Evolutionary conservation across 2,888 invertebrate species (phyloP).

Genomic region (Dicyrtomina minuta): DNA sequence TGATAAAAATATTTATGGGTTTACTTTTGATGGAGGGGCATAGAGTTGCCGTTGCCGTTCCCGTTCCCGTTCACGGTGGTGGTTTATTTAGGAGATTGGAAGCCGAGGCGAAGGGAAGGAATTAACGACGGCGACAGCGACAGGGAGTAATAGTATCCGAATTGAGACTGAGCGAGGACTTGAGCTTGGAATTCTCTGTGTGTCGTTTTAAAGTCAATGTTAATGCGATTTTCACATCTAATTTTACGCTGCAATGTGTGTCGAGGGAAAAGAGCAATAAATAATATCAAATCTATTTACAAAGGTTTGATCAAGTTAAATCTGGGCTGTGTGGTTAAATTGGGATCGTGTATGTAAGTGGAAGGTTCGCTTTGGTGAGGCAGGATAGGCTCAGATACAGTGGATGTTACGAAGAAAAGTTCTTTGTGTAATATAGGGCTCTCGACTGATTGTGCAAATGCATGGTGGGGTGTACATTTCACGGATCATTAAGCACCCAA

Average conservation of each 20-base stretch:
- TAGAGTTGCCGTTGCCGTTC: too few species aligned
- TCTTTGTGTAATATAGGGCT: not conserved
- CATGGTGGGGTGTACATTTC: conserved; percentile 15
- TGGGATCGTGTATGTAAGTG: not conserved
- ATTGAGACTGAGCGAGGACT: too few species aligned
- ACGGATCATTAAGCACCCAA: conserved; percentile 23
- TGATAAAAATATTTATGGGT: too few species aligned
- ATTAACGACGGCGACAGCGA: too few species aligned
- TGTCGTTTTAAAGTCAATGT: not conserved
- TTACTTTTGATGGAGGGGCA: too few species aligned
- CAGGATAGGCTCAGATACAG: too few species aligned
- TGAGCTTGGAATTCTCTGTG: too few species aligned
- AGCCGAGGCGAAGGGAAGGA: too few species aligned
- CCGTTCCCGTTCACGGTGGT: too few species aligned
- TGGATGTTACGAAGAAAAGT: conserved; percentile 7
- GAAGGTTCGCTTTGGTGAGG: too few species aligned
- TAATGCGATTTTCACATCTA: conserved; percentile 7
- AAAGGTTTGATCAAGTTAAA: conserved; percentile 25
- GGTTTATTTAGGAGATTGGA: too few species aligned
- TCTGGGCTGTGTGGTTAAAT: conserved; percentile 17
- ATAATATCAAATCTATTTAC: conserved; percentile 25
- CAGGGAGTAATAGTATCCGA: too few species aligned
- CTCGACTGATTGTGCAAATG: conserved; percentile 19
- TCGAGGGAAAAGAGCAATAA: conserved; percentile 6
- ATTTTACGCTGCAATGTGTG: conserved; percentile 6